Percentiles rank a stretch among this genome's conserved stretches.
phyloP scores from a whole-genome alignment of 2,797 vertebrate species.

The Peromyscus melanophrys region DNA sequence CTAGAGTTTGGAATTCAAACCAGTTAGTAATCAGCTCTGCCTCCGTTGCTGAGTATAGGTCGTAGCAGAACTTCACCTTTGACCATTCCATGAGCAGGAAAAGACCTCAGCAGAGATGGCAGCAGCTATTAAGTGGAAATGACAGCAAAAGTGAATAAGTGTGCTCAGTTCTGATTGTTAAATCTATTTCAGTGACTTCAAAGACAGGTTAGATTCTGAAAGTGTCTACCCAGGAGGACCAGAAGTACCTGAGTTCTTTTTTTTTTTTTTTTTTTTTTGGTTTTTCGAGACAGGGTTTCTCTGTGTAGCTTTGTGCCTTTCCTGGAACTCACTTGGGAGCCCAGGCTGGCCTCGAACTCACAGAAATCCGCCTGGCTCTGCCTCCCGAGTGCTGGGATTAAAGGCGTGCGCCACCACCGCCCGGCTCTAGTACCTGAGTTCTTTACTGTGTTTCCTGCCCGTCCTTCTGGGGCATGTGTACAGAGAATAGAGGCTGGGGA shows the following conservation, averaged over 20 bases:
- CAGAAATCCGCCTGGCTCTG: too few relatives aligned
- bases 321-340: too few relatives aligned
- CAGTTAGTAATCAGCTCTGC: not conserved
- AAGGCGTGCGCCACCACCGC: too few relatives aligned
- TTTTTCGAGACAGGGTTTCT: too few relatives aligned
- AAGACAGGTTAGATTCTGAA: not conserved
- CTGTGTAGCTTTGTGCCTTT: too few relatives aligned
- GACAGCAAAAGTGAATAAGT: not conserved
- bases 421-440: not conserved
- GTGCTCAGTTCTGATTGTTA: not conserved
- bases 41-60: not conserved
- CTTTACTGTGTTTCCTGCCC: not conserved
- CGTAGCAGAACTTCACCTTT: slow-evolving; percentile 8
- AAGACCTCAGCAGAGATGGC: not conserved
- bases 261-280: too few relatives aligned
- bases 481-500: not conserved
- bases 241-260: not conserved
- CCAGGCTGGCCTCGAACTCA: too few relatives aligned
- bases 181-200: slow-evolving; percentile 33
- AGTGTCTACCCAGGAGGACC: not conserved
- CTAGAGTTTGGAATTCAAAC: not conserved
- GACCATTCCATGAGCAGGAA: not conserved
- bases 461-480: not conserved
- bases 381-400: too few relatives aligned
- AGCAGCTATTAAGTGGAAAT: not conserved